phyloP scores from a whole-genome alignment of 1,140 invertebrate species.

The Rhyacophila brunnea region DNA sequence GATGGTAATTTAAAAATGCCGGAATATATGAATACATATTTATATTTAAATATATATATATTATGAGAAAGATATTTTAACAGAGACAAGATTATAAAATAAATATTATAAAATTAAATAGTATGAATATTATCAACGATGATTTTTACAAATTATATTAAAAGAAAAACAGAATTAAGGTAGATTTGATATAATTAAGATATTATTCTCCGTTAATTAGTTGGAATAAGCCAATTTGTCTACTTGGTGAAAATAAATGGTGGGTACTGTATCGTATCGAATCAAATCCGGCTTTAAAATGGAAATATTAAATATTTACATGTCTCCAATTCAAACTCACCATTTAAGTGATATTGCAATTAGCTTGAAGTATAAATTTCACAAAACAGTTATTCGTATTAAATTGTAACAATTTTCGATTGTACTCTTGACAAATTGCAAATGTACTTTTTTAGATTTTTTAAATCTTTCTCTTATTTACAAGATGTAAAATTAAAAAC shows the following conservation, averaged over 20 bases:
- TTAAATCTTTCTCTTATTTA: too few species aligned
- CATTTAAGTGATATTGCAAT: too few species aligned
- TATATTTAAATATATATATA: slow-evolving; percentile 25
- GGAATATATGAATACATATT: slow-evolving; percentile 30
- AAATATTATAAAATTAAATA: neutral
- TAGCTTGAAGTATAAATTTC: too few species aligned
- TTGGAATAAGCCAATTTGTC: neutral
- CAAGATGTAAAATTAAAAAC: too few species aligned
- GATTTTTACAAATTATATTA: slow-evolving; percentile 33
- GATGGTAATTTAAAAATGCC: slow-evolving; percentile 25
- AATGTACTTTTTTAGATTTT: too few species aligned
- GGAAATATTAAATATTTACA: too few species aligned
- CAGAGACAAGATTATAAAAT: neutral
- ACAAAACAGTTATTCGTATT: too few species aligned
- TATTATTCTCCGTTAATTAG: slow-evolving; percentile 5
- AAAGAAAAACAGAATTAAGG: slow-evolving; percentile 21
- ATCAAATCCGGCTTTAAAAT: too few species aligned
- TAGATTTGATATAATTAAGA: slow-evolving; percentile 28
- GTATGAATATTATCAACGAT: slow-evolving; percentile 30
- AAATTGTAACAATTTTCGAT: too few species aligned
- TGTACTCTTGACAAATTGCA: too few species aligned
- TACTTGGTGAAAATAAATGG: too few species aligned
- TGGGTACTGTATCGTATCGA: too few species aligned
- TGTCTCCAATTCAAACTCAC: neutral
- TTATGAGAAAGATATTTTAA: slow-evolving; percentile 8